Conservation (phyloP, 2,888 invertebrate genomes). For the Ophion ventricosus region DNA sequence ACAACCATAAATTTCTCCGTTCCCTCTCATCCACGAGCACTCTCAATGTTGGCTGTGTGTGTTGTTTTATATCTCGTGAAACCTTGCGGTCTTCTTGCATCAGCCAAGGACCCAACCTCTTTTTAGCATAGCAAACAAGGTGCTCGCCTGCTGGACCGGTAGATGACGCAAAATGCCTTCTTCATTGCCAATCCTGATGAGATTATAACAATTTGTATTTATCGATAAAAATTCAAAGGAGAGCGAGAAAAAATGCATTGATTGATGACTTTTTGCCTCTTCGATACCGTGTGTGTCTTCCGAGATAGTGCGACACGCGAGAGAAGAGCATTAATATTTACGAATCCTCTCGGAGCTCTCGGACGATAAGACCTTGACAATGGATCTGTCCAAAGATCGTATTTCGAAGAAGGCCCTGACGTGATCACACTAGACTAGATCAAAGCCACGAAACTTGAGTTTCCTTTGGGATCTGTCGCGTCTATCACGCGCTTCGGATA, state of each 20-base stretch:
- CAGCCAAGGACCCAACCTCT: conserved; percentile 79
- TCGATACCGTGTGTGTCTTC: neutral
- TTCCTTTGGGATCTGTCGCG: neutral
- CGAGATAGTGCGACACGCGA: neutral
- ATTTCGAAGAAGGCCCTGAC: conserved; percentile 1
- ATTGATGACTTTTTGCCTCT: conserved; percentile 6
- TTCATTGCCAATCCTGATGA: conserved; percentile 64
- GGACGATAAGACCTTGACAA: conserved; percentile 25
- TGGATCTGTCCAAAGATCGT: conserved; percentile 19
- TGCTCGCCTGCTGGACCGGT: conserved; percentile 77
- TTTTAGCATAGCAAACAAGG: conserved; percentile 76
- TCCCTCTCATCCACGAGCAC: conserved; percentile 6
- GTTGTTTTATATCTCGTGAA: conserved; percentile 75
- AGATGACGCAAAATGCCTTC: conserved; percentile 80
- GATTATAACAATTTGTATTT: conserved; percentile 72
- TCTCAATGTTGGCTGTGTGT: neutral
- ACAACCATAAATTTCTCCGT: conserved; percentile 39
- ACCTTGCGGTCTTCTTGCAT: conserved; percentile 79
- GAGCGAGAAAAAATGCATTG: conserved; percentile 33
- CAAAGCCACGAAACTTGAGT: neutral
- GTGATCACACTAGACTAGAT: neutral
- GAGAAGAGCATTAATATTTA: conserved; percentile 42
- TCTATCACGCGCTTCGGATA: neutral
- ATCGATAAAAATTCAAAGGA: conserved; percentile 34
- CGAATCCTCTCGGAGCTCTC: neutral